Evolutionary conservation across 2,113 vertebrate species (phyloP).

Genomic region (Leiothrix lutea): DNA sequence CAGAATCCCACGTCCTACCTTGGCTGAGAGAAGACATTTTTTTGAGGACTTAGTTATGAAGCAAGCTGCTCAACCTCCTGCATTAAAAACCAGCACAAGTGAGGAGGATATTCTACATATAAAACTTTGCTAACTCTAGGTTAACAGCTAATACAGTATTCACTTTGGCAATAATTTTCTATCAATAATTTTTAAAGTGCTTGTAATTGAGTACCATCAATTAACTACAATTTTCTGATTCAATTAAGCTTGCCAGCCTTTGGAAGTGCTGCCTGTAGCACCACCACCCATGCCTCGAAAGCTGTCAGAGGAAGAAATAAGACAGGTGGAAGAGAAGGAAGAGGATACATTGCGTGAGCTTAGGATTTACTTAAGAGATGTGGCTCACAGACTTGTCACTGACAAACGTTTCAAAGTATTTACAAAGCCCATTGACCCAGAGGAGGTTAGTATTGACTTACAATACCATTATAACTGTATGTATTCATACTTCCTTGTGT

Average conservation of each 20-base stretch:
- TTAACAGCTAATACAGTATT: not conserved
- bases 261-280: slow-evolving; percentile 87
- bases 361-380: slow-evolving; percentile 90
- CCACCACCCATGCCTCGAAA: slow-evolving; percentile 77
- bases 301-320: slow-evolving; percentile 80
- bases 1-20: slow-evolving; percentile 73
- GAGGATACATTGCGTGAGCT: slow-evolving; percentile 88
- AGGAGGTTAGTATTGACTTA: slow-evolving; percentile 72
- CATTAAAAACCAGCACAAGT: slow-evolving; percentile 83
- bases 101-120: slow-evolving; percentile 10
- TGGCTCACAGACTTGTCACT: slow-evolving; percentile 84
- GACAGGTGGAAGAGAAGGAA: slow-evolving; percentile 84
- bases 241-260: slow-evolving; percentile 73
- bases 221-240: not conserved
- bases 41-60: slow-evolving; percentile 89
- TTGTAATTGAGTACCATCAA: not conserved
- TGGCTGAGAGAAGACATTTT: slow-evolving; percentile 81
- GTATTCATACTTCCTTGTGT: not conserved
- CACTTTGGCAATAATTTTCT: not conserved
- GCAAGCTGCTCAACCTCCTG: slow-evolving; percentile 85
- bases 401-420: slow-evolving; percentile 93
- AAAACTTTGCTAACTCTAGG: not conserved
- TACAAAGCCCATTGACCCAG: slow-evolving; percentile 87
- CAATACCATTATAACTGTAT: not conserved
- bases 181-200: not conserved